phyloP scores from a whole-genome alignment of 2,797 vertebrate species.

The Thripadectes ignobilis region DNA sequence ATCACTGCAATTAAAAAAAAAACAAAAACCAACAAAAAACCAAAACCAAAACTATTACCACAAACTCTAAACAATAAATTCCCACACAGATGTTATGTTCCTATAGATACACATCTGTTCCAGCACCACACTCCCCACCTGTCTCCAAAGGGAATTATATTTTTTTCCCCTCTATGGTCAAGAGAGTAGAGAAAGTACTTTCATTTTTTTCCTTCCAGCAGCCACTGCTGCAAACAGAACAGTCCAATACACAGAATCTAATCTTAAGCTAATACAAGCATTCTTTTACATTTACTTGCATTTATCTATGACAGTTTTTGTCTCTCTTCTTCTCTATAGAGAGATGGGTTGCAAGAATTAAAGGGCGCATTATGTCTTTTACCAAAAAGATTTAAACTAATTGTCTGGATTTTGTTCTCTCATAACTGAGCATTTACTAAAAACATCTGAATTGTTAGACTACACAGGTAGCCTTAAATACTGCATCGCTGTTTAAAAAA shows the following conservation, averaged over 20 bases:
- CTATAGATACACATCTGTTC: background rate
- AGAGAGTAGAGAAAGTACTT: background rate
- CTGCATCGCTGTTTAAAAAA: background rate
- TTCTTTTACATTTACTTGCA: background rate
- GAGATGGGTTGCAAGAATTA: background rate
- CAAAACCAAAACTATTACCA: background rate
- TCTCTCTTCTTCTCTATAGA: background rate
- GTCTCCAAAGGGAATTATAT: background rate
- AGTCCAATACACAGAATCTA: background rate
- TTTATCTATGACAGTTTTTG: background rate
- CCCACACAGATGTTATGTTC: background rate
- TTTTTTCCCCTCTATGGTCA: background rate
- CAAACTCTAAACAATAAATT: background rate
- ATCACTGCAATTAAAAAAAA: background rate
- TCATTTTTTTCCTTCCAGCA: background rate
- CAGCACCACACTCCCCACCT: background rate
- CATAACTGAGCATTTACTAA: background rate
- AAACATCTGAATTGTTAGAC: background rate
- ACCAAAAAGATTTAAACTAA: background rate
- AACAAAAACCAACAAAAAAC: too few relatives aligned
- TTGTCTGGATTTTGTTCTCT: background rate
- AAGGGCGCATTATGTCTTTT: rapidly evolving
- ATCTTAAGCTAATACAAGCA: background rate
- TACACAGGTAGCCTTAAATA: background rate
- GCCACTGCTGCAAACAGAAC: background rate